Conservation (phyloP, 2,113 vertebrate species). For the Mesoclemmys tuberculata region DNA sequence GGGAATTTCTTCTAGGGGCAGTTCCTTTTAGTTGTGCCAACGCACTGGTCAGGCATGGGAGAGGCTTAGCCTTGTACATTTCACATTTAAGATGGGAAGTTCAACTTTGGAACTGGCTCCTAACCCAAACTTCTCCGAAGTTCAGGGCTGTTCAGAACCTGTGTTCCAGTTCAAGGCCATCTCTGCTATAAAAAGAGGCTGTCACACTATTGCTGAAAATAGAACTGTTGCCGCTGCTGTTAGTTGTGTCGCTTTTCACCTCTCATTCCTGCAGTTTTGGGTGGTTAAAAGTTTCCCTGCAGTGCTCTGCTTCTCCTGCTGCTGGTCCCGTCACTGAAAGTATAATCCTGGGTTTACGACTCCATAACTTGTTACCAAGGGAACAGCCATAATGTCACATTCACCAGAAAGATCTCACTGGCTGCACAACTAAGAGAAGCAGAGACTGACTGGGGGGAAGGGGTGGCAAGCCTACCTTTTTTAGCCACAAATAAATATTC, state of each 20-base stretch:
- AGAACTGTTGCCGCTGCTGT: not conserved
- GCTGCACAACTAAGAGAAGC: not conserved
- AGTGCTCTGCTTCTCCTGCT: not conserved
- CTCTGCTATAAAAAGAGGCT: not conserved
- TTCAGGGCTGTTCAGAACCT: not conserved
- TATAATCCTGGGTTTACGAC: not conserved
- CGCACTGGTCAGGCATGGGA: not conserved
- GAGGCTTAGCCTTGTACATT: not conserved
- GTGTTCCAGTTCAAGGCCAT: not conserved
- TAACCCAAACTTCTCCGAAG: not conserved
- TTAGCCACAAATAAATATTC: not conserved
- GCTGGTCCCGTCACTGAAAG: not conserved
- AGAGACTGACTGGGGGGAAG: not conserved
- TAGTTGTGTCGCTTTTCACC: not conserved
- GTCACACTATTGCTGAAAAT: not conserved
- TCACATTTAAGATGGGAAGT: not conserved
- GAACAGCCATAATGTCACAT: not conserved
- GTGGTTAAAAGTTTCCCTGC: not conserved
- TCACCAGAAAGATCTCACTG: not conserved
- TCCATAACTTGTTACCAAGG: not conserved
- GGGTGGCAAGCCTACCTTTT: not conserved
- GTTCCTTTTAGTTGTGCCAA: not conserved
- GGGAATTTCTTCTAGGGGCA: not conserved
- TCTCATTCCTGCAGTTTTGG: not conserved
- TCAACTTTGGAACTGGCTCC: not conserved